A percentile compares a stretch with the other conserved stretches of the same genome.
Conservation (phyloP, 1,140 invertebrate genomes). For the Intoshia linei region DNA sequence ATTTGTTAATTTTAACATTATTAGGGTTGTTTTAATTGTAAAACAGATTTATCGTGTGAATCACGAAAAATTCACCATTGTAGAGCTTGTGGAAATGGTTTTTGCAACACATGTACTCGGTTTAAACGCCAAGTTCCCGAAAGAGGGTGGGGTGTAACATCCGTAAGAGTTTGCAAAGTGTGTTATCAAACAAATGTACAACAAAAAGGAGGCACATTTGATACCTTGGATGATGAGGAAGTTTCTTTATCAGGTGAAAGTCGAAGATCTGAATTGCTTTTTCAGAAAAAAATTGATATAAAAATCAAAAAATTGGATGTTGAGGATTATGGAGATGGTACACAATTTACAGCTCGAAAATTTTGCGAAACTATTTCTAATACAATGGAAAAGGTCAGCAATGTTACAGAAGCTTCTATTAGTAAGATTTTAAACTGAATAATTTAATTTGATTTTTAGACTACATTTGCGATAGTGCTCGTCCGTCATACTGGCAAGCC, state of each 20-base stretch:
- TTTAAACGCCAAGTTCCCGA: conserved; percentile 20
- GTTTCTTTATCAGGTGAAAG: too few relatives aligned
- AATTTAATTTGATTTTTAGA: conserved; percentile 5
- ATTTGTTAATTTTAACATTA: conserved; percentile 6
- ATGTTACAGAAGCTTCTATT: background rate
- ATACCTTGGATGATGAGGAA: conserved; percentile 12
- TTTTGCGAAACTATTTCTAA: background rate
- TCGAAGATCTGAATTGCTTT: conserved; percentile 28
- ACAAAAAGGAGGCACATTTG: background rate
- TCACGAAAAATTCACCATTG: conserved; percentile 38
- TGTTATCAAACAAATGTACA: conserved; percentile 14
- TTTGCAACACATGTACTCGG: conserved; percentile 23
- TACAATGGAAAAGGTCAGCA: background rate
- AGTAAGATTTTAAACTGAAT: conserved; percentile 7
- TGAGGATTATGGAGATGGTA: conserved; percentile 24
- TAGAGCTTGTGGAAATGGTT: conserved; percentile 29
- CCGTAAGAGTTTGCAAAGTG: conserved; percentile 23
- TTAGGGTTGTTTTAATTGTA: conserved; percentile 33
- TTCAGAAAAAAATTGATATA: conserved; percentile 32
- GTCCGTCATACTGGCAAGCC: conserved; percentile 44
- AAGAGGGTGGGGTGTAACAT: conserved; percentile 20
- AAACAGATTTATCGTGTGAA: conserved; percentile 19
- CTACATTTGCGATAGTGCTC: conserved; percentile 35
- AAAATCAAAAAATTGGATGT: conserved; percentile 33
- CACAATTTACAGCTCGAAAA: conserved; percentile 3